Base-by-base conservation (phyloP, 2,888 invertebrate species). In the Leptopterna dolabrata region DNA sequence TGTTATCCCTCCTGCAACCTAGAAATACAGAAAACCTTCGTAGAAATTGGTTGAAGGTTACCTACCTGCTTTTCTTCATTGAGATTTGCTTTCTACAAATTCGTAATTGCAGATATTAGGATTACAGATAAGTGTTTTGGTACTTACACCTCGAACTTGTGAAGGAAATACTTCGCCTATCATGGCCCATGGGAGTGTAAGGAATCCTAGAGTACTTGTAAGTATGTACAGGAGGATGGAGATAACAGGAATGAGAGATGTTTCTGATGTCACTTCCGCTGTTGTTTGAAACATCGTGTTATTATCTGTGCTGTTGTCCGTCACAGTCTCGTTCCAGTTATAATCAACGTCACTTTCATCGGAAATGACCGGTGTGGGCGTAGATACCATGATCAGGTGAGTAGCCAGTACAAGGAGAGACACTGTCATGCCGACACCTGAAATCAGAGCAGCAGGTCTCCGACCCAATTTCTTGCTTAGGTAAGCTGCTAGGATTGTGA, bases 101-200 rank as follows among this genome's bases (percentile, higher is more conserved):
- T n/a, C n/a, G n/a, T n/a, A n/a, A n/a, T n/a, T n/a, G n/a, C n/a
- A n/a, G n/a, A n/a, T n/a, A n/a, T n/a, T 91, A 86, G 0, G 88
- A 88, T 71, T 0, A 51, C n/a, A n/a, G 51, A 27, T 24, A 76
- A 9, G 4, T 2, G 2, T 7, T 4, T 29, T 73, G 36, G 16
- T 86, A 89, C 90, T 89, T 84, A 90, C 89, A 9, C 94, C 94
- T 63, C 93, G 92, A 0, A 93, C 92, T 88, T 93, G 92, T 9
- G 92, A 90, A 0, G 94, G 93, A 89, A 92, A 94, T 3, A 94
- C 91, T 90, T 94, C 94, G 0, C 93, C 93, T 0, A 93, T 90
- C 92, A 94, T 92, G 0, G 93, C 93, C 90, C 93, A 94, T 0
- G 94, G 94, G 0, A 94, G 89, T 0, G 93, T 93, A n/a, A 93